Conservation (phyloP, 2,888 invertebrate species). For the Ennomos quercinarius region DNA sequence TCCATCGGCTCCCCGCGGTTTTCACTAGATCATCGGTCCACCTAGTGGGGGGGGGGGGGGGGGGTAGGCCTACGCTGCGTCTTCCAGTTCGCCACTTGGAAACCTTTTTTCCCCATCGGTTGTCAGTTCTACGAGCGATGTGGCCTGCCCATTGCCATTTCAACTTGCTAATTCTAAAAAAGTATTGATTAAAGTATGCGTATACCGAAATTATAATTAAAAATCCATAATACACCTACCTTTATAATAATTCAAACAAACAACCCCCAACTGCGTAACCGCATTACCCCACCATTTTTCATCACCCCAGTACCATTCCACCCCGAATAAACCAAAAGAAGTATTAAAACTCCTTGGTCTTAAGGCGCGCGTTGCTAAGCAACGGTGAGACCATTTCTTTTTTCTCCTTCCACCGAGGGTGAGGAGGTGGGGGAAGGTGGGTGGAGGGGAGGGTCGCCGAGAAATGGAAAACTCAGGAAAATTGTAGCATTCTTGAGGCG, state of each 20-base stretch:
- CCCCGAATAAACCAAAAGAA: conserved; percentile 37
- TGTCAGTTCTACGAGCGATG: no score
- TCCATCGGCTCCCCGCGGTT: no score
- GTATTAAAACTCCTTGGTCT: conserved; percentile 35
- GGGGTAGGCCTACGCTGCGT: no score
- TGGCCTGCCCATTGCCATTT: no score
- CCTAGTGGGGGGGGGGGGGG: no score
- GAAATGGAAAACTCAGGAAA: conserved; percentile 86
- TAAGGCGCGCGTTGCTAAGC: conserved; percentile 68
- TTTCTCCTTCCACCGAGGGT: conserved; percentile 55
- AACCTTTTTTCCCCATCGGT: no score
- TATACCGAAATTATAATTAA: no score
- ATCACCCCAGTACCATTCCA: conserved; percentile 12
- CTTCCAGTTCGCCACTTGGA: no score
- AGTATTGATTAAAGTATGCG: no score
- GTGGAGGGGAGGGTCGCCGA: conserved; percentile 67
- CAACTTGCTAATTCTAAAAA: no score
- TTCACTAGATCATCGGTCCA: no score
- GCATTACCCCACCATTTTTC: conserved; percentile 31
- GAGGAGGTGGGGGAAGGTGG: conserved; percentile 33
- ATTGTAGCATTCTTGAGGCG: conserved; percentile 86
- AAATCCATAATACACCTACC: no score
- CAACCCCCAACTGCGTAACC: conserved; percentile 1
- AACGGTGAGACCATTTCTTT: conserved; percentile 78
- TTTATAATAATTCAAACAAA: background rate